phyloP scores from a whole-genome alignment of 1,140 invertebrate genomes.

The Leucophenga varia region DNA sequence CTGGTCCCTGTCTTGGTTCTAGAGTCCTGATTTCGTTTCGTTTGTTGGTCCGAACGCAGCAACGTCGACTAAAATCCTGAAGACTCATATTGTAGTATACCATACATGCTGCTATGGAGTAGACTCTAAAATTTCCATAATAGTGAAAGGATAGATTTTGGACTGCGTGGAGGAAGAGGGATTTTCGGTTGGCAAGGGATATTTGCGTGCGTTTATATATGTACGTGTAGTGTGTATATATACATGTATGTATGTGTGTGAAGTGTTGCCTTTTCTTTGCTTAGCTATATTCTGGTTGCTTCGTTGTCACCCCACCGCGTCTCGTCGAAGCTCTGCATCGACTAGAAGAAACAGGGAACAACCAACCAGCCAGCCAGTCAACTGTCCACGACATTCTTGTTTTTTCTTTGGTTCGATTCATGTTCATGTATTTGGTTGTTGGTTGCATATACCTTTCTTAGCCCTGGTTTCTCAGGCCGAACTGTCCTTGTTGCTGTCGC shows the following conservation, averaged over 20 bases:
- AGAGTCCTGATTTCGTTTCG: slow-evolving; percentile 8
- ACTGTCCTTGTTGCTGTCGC: slow-evolving; percentile 27
- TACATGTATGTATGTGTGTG: slow-evolving; percentile 9
- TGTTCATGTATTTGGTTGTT: no score
- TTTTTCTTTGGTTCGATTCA: no score
- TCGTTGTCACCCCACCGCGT: no score
- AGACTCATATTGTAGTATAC: slow-evolving; percentile 14
- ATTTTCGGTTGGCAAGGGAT: slow-evolving; percentile 49
- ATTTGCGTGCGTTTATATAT: slow-evolving; percentile 11
- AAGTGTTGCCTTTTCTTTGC: no score
- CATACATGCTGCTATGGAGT: slow-evolving; percentile 34
- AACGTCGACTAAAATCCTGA: slow-evolving; percentile 44
- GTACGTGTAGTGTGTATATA: slow-evolving; percentile 5
- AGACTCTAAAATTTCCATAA: slow-evolving; percentile 49
- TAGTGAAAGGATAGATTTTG: no score
- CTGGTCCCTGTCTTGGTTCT: slow-evolving; percentile 24
- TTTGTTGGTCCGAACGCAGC: slow-evolving; percentile 18
- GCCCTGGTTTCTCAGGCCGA: slow-evolving; percentile 26
- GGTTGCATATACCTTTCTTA: slow-evolving; percentile 38
- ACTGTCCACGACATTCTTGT: no score
- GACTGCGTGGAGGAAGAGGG: slow-evolving; percentile 44
- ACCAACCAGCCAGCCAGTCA: slow-evolving; percentile 8
- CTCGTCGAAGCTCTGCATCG: no score
- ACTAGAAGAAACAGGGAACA: no score
- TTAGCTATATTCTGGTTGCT: no score